Base-by-base conservation (phyloP, 2,888 invertebrate genomes). In the Chalcis sispes region DNA sequence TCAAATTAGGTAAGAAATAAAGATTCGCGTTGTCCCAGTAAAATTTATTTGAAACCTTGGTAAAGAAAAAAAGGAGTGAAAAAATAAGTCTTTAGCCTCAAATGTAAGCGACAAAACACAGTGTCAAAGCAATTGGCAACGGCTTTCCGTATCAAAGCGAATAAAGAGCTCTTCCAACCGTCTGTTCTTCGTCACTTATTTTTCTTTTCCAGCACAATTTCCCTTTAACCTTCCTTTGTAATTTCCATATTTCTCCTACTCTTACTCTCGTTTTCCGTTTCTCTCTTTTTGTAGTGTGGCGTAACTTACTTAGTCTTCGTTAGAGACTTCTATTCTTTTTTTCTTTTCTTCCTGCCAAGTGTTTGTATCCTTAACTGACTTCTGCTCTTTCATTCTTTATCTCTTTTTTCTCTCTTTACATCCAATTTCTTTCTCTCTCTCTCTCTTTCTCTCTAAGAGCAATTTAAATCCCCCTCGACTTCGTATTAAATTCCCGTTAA, bases 271-370 rank as follows among this genome's bases (percentile, higher is more conserved):
- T 18, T 50, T 20, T 18, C 2, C 25, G 8, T 36, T 29, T 36
- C 59, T 20, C 40, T 20, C 36, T 10, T 10, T n/a, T 20, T 27
- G 23, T 20, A 13, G n/a, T n/a, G 27, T 15, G 13, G 25, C 20
- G n/a, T 25, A 61, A 61, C 42, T 61, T 61, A 61, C 61, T 61
- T 61, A 61, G 61, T 61, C 61, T 61, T 61, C 61, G 61, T 61
- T 61, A 61, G 61, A 20, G 59, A 59, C 59, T 59, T 59, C 36
- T 59, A 59, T 59, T 36, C 59, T 59, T n/a, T n/a, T n/a, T n/a
- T n/a, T n/a, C n/a, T n/a, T n/a, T n/a, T n/a, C 23, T 18, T 36
- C n/a, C 20, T 36, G 15, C 20, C 4, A 36, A 36, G 36, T 36
- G 36, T 36, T 54, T 54, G 27, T 54, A 23, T 23, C 27, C 54